phyloP scores from a whole-genome alignment of 2,888 invertebrate species.

The Linnaemya tessellans region DNA sequence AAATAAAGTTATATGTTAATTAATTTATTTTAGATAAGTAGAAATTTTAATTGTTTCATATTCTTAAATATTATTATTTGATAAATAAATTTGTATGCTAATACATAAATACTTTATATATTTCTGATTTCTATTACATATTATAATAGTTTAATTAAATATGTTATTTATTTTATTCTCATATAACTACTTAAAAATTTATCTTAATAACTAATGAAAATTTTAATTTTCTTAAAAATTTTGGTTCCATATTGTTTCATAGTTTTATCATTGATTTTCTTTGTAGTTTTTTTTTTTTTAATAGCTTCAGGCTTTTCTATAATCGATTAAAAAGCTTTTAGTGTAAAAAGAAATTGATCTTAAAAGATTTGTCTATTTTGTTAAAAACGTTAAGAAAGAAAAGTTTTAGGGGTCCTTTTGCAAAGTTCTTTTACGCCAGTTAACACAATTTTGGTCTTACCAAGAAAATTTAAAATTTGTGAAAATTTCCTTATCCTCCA shows the following conservation, averaged over 20 bases:
- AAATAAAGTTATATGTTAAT: constrained; percentile 46
- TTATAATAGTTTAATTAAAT: constrained; percentile 32
- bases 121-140: constrained; percentile 22
- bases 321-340: constrained; percentile 9
- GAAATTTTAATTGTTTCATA: constrained; percentile 54
- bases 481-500: too few relatives aligned
- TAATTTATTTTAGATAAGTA: constrained; percentile 39
- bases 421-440: too few relatives aligned
- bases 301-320: not conserved
- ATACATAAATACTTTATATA: constrained; percentile 58
- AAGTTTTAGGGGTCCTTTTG: too few relatives aligned
- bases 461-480: too few relatives aligned
- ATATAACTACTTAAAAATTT: constrained; percentile 49
- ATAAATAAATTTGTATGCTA: constrained; percentile 33
- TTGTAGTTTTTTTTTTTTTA: constrained; percentile 19
- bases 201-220: constrained; percentile 62
- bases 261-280: constrained; percentile 59
- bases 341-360: too few relatives aligned
- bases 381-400: too few relatives aligned
- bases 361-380: too few relatives aligned
- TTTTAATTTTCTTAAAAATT: constrained; percentile 60
- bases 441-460: too few relatives aligned
- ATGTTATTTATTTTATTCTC: constrained; percentile 46
- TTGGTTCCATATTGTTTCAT: constrained; percentile 71
- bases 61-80: constrained; percentile 32